phyloP scores from a whole-genome alignment of 2,113 vertebrate species.

The Cyanistes caeruleus region DNA sequence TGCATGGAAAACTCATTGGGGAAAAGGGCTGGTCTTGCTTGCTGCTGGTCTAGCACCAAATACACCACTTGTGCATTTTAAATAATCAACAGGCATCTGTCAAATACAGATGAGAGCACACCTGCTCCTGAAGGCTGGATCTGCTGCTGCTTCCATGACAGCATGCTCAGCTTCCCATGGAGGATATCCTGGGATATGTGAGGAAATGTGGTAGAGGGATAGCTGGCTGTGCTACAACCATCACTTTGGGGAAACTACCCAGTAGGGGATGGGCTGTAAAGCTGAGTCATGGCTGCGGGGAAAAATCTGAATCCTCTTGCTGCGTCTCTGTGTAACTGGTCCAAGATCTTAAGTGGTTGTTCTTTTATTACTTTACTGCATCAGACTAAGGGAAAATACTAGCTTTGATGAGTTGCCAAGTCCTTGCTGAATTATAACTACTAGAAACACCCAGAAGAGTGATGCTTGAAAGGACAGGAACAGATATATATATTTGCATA shows the following conservation, averaged over 20 bases:
- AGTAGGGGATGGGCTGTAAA: background rate
- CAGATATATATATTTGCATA: background rate
- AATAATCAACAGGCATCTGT: background rate
- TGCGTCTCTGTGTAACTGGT: background rate
- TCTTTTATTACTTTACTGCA: slow-evolving; percentile 10
- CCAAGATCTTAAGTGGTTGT: background rate
- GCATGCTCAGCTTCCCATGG: background rate
- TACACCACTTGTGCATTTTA: background rate
- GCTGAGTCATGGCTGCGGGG: background rate
- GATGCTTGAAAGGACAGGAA: background rate
- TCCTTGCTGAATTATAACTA: slow-evolving; percentile 6
- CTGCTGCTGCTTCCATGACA: background rate
- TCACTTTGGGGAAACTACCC: background rate
- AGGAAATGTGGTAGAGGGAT: background rate
- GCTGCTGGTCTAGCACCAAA: background rate
- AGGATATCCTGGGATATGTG: background rate
- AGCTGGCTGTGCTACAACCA: background rate
- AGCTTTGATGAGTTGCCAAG: slow-evolving; percentile 27
- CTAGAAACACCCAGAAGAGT: slow-evolving; percentile 2
- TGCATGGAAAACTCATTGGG: background rate
- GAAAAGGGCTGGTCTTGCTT: background rate
- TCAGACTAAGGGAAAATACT: slow-evolving; percentile 11
- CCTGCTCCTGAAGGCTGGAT: background rate
- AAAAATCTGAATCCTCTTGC: background rate
- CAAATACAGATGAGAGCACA: background rate